Base-by-base conservation (phyloP, 2,888 invertebrate genomes). In the Nomada flava region DNA sequence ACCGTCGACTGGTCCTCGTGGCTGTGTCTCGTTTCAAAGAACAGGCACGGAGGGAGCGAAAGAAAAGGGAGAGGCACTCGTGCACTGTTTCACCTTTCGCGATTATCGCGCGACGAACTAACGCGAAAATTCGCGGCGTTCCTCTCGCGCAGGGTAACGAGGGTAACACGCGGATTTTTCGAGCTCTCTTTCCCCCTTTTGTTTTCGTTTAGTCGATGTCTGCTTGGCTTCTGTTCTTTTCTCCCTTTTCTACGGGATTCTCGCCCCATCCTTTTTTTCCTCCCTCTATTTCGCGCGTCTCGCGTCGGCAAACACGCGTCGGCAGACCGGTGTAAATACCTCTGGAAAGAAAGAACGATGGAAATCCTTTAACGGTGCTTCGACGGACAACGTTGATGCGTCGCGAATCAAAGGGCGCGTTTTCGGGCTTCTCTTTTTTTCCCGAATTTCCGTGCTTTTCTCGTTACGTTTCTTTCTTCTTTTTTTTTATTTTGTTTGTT, bases 101-200 rank as follows among this genome's bases (percentile, higher is more conserved):
- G 62, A 67, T 72, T 29, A 67, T 29, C 20, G 26, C 42, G 18
- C 55, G 2, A 20, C n/a, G 44, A 60, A 23, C 59, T 69, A 52
- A 59, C 29, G 73, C 79, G 73, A 73, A 79, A 76, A 79, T 70
- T 67, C 79, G 57, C 47, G 36, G 69, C 50, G 55, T 52, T 62
- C 36, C 70, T 62, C 23, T 68, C 63, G 50, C 59, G 68, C 7
- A 59, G 59, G 20, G 70, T 81, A 74, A 80, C 60, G 74, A 74
- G 82, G 60, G 50, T 60, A 70, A 70, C 80, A 59, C 57, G 64
- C 52, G 59, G 53, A 80, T 79, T 71, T 60, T 79, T 57, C 15
- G 18, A 44, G 26, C 13, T 44, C 23, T 59, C 59, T 36, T 50
- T 55, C 42, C n/a, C 64, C 23, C 70, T 65, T 53, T 50, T 63